A percentile compares a stretch with the other conserved stretches of the same genome.
These are phyloP conservation scores for Chloromyia formosa DNA, from an alignment of 2,888 invertebrate species.

Conservation along the genomic window DNA sequence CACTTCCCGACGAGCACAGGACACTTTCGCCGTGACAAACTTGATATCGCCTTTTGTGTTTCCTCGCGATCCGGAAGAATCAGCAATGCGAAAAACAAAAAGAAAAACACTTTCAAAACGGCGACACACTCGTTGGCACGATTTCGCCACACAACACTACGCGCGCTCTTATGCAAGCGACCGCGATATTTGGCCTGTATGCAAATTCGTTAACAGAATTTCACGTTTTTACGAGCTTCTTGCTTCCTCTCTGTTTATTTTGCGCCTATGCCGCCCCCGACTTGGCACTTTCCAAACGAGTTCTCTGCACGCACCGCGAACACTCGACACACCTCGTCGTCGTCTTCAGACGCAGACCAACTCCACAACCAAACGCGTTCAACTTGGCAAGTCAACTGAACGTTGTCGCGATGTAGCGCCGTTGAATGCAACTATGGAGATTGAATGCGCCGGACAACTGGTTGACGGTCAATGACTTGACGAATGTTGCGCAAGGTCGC, in stretches of 20 bases:
- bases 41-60: no score
- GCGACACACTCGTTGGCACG: not conserved
- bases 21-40: no score
- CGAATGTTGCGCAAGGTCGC: slow-evolving; percentile 42
- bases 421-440: not conserved
- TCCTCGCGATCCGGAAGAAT: no score
- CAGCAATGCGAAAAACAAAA: no score
- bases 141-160: not conserved
- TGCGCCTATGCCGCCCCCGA: slow-evolving; percentile 14
- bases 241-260: slow-evolving; percentile 4
- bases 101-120: no score
- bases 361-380: slow-evolving; percentile 25
- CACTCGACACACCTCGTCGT: not conserved
- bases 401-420: not conserved
- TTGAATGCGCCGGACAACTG: slow-evolving; percentile 30
- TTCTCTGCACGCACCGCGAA: slow-evolving; percentile 25
- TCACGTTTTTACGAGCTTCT: not conserved
- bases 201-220: no score
- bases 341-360: not conserved
- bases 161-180: slow-evolving; percentile 21
- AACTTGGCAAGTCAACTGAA: slow-evolving; percentile 26
- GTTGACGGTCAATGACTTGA: slow-evolving; percentile 32
- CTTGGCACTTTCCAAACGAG: slow-evolving; percentile 24
- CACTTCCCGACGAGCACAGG: no score
- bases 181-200: no score